phyloP scores from a whole-genome alignment of 2,888 invertebrate species.

The Boloria selene region DNA sequence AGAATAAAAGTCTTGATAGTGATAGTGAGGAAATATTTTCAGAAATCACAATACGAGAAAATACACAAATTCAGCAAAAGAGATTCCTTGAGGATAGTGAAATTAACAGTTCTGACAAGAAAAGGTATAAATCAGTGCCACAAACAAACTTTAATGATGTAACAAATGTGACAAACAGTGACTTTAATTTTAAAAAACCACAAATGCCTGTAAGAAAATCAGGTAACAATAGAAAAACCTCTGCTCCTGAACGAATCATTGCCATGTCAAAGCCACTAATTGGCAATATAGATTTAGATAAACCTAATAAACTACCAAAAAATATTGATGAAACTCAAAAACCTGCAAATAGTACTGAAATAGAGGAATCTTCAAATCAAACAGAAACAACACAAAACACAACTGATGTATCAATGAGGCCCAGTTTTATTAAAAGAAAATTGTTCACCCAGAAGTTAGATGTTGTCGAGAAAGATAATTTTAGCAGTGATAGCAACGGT shows the following conservation, averaged over 20 bases:
- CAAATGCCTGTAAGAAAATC: conserved; percentile 30
- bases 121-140: conserved; percentile 27
- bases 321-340: conserved; percentile 15
- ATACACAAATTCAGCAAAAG: conserved; percentile 19
- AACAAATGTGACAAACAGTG: conserved; percentile 18
- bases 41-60: conserved; percentile 21
- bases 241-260: conserved; percentile 38
- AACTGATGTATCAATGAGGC: conserved; percentile 61
- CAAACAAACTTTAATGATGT: conserved; percentile 17
- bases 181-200: conserved; percentile 37
- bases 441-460: conserved; percentile 71
- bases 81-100: conserved; percentile 29
- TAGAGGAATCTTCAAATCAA: conserved; percentile 33
- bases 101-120: conserved; percentile 22
- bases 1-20: conserved; percentile 11
- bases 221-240: conserved; percentile 23
- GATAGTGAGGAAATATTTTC: conserved; percentile 39
- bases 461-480: conserved; percentile 59
- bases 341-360: conserved; percentile 30
- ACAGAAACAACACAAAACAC: conserved; percentile 36
- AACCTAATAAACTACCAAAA: conserved; percentile 12
- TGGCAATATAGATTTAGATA: conserved; percentile 27
- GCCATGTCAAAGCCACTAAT: conserved; percentile 38
- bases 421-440: conserved; percentile 74
- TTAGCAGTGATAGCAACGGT: conserved; percentile 49